Percentiles rank a stretch among this genome's conserved stretches.
phyloP scores from a whole-genome alignment of 1,140 invertebrate genomes.

The Drosophila pandora region DNA sequence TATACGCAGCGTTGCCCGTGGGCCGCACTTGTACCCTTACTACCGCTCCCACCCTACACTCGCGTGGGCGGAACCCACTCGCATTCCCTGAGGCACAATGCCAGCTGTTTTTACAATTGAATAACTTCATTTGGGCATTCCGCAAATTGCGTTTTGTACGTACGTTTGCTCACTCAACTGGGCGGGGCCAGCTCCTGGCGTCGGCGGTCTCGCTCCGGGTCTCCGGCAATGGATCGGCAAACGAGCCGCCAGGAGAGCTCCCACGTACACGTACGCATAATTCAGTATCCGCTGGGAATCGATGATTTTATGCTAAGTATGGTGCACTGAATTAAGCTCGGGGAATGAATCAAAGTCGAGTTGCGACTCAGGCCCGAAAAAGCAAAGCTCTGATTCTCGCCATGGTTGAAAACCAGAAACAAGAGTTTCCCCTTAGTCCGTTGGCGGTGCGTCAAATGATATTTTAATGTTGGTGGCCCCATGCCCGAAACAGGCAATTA shows the following conservation, averaged over 20 bases:
- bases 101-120: slow-evolving; percentile 78
- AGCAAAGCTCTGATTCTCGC: neutral
- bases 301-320: slow-evolving; percentile 55
- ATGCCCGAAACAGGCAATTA: slow-evolving; percentile 46
- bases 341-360: slow-evolving; percentile 24
- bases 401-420: neutral
- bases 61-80: slow-evolving; percentile 34
- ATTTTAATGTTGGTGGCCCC: slow-evolving; percentile 36
- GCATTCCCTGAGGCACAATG: slow-evolving; percentile 61
- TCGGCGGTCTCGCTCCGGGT: slow-evolving; percentile 11
- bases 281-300: slow-evolving; percentile 38
- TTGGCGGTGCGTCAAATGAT: slow-evolving; percentile 22
- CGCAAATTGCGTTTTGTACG: slow-evolving; percentile 61
- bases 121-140: slow-evolving; percentile 75
- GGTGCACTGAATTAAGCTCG: slow-evolving; percentile 27
- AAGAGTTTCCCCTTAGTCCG: neutral
- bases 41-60: neutral
- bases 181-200: slow-evolving; percentile 7
- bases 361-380: slow-evolving; percentile 5
- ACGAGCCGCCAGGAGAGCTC: slow-evolving; percentile 18
- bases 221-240: slow-evolving; percentile 40
- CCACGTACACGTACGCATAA: slow-evolving; percentile 38
- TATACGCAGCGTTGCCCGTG: slow-evolving; percentile 57
- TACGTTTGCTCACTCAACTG: slow-evolving; percentile 44
- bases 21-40: slow-evolving; percentile 18